Evolutionary conservation across 1,140 invertebrate species (phyloP).

Genomic region (Eriocheir sinensis): DNA sequence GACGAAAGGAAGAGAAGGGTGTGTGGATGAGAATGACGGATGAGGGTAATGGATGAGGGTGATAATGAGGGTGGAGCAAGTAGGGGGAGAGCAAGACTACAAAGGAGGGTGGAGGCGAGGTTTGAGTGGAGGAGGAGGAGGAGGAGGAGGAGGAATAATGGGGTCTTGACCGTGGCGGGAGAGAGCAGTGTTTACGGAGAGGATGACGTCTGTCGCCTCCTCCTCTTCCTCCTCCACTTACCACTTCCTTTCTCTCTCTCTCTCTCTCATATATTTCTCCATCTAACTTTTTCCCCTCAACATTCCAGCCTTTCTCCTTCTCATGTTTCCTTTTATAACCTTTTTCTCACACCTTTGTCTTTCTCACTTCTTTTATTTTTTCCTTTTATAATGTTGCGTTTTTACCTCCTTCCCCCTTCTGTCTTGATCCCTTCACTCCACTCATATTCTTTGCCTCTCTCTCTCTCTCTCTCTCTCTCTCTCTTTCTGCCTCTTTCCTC

Average conservation of each 20-base stretch:
- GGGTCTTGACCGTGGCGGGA: not conserved
- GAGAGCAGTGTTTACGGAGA: not conserved
- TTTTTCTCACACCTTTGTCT: not conserved
- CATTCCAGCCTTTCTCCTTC: not conserved
- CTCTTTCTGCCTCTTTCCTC: too few relatives aligned
- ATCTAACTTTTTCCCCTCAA: constrained; percentile 5
- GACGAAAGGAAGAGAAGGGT: too few relatives aligned
- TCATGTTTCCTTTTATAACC: not conserved
- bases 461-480: too few relatives aligned
- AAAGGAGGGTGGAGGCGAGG: constrained; percentile 8
- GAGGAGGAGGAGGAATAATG: not conserved
- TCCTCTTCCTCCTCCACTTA: not conserved
- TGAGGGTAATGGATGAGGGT: not conserved
- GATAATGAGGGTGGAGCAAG: not conserved
- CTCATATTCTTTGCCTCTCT: too few relatives aligned
- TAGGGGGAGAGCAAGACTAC: not conserved
- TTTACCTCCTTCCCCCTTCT: not conserved
- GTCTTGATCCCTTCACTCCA: too few relatives aligned
- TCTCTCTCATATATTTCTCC: not conserved
- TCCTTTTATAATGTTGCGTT: not conserved
- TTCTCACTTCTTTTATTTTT: not conserved
- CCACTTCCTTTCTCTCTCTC: not conserved
- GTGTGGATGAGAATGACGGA: not conserved
- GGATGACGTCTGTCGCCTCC: not conserved
- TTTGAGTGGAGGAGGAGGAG: not conserved